Percentiles rank a stretch among this genome's conserved stretches.
Evolutionary conservation across 2,797 vertebrate genomes (phyloP).

Genomic region (Anguilla pacifica): DNA sequence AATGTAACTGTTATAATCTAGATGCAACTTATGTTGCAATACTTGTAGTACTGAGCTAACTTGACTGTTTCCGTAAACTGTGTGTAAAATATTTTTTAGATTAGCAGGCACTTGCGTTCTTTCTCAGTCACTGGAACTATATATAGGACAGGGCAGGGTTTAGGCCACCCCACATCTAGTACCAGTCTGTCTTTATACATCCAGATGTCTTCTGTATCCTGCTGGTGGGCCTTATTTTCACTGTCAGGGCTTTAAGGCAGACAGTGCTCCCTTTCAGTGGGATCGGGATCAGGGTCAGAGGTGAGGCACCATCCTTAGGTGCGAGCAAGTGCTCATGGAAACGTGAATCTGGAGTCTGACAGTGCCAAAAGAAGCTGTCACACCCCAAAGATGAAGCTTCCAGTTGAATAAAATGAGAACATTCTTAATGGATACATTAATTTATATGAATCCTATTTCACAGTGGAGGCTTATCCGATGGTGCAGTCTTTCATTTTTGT

Average conservation of each 20-base stretch:
- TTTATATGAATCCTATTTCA: constrained; percentile 8
- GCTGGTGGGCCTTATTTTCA: not conserved
- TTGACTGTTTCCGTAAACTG: not conserved
- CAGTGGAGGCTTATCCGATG: not conserved
- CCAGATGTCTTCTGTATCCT: not conserved
- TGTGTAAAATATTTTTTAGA: not conserved
- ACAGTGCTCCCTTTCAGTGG: constrained; percentile 19
- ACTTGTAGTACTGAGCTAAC: not conserved
- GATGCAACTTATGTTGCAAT: not conserved
- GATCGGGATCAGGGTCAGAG: not conserved
- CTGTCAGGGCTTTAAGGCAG: constrained; percentile 19
- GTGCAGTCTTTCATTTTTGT: not conserved
- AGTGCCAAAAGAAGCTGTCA: constrained; percentile 8
- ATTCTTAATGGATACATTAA: not conserved
- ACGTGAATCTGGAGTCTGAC: constrained; percentile 8
- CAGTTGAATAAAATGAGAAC: not conserved
- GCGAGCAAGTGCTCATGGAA: constrained; percentile 32
- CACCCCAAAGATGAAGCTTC: not conserved
- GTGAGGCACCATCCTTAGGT: constrained; percentile 25
- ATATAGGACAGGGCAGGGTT: not conserved
- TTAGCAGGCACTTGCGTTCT: not conserved
- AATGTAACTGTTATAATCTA: not conserved
- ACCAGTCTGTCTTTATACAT: not conserved
- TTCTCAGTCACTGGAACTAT: not conserved
- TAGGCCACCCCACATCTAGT: not conserved